phyloP scores from a whole-genome alignment of 2,888 invertebrate species.

The Drosophila sordidapex region DNA sequence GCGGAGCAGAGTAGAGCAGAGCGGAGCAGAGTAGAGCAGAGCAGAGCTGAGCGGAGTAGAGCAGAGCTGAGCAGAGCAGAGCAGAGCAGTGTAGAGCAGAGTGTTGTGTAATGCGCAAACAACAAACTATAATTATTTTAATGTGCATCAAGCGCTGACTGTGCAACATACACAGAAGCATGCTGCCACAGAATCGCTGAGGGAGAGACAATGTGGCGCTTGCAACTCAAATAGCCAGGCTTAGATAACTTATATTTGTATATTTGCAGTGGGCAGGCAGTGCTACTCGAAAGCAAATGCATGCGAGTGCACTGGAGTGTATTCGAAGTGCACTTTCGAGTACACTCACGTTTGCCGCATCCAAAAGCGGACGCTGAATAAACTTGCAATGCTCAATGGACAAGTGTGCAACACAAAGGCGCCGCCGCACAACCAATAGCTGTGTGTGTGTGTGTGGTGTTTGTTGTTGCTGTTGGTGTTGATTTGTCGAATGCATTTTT shows the following conservation, averaged over 20 bases:
- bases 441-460: constrained; percentile 8
- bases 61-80: too few relatives aligned
- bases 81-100: rapidly evolving
- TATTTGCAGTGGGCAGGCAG: constrained; percentile 21
- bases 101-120: not conserved
- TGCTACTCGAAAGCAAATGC: not conserved
- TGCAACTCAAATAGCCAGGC: constrained; percentile 2
- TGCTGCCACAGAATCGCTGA: constrained; percentile 13
- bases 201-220: constrained; percentile 16
- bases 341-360: constrained; percentile 9
- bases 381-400: constrained; percentile 43
- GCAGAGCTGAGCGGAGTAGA: not conserved
- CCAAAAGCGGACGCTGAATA: constrained; percentile 21
- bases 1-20: not conserved
- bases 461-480: constrained; percentile 14
- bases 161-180: not conserved
- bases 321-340: constrained; percentile 39
- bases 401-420: constrained; percentile 26
- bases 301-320: constrained; percentile 48
- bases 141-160: not conserved
- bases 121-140: not conserved
- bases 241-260: constrained; percentile 44
- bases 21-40: not conserved
- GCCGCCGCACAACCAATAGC: constrained; percentile 14
- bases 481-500: constrained; percentile 70